A percentile compares a stretch with the other conserved stretches of the same genome.
Evolutionary conservation across 2,797 vertebrate species (phyloP).

Genomic region (Poeciliopsis paucimaculata): DNA sequence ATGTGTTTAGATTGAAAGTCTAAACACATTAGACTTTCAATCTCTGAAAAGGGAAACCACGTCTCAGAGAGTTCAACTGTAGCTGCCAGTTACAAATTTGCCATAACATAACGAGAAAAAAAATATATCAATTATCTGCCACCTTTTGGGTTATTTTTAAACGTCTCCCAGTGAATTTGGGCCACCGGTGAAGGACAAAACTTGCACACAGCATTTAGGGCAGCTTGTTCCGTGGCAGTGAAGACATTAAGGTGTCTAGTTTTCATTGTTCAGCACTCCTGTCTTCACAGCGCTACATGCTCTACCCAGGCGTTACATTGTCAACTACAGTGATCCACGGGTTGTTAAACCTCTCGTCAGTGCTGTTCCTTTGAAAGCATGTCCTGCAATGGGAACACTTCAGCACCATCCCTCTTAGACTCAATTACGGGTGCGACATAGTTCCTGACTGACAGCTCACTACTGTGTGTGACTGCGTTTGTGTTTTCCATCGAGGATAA

Average conservation of each 20-base stretch:
- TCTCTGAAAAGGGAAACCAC: not conserved
- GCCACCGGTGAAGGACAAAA: not conserved
- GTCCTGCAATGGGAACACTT: constrained; percentile 52
- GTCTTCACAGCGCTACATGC: constrained; percentile 45
- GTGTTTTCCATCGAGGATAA: constrained; percentile 15
- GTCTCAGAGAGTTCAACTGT: not conserved
- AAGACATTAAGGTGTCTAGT: constrained; percentile 23
- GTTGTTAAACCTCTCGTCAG: constrained; percentile 58
- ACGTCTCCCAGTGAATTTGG: not conserved
- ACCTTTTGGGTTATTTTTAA: constrained; percentile 4
- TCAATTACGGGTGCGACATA: constrained; percentile 76
- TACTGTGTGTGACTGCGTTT: constrained; percentile 34
- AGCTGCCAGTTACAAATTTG: constrained; percentile 1
- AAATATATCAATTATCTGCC: not conserved
- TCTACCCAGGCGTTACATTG: constrained; percentile 47
- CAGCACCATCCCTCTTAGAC: constrained; percentile 63
- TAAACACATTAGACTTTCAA: constrained; percentile 8
- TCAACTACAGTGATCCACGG: constrained; percentile 42
- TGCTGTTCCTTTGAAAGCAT: constrained; percentile 58
- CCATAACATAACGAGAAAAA: not conserved
- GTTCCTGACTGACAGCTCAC: constrained; percentile 69
- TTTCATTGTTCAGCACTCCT: constrained; percentile 22
- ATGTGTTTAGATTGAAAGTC: too few relatives aligned
- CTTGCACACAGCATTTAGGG: constrained; percentile 5
- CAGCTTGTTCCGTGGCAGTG: constrained; percentile 11